phyloP scores from a whole-genome alignment of 2,113 vertebrate genomes.

The Corapipo altera region DNA sequence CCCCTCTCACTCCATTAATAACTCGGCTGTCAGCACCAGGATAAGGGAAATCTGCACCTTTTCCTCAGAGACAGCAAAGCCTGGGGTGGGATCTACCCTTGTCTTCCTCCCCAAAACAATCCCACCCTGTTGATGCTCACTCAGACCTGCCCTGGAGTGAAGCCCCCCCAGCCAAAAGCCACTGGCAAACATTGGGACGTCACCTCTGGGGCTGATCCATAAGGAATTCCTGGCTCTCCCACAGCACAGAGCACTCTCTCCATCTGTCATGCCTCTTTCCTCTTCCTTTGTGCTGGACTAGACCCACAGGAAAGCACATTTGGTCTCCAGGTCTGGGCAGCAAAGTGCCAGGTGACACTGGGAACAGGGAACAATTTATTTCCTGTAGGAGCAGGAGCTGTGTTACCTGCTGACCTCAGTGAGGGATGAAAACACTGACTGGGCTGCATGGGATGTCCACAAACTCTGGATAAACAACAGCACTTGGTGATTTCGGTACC shows the following conservation, averaged over 20 bases:
- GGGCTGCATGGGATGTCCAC: accelerated
- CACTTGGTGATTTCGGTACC: accelerated
- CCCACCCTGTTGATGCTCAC: neutral
- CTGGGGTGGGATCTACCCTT: neutral
- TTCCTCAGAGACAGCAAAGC: neutral
- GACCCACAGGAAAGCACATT: neutral
- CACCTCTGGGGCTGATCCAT: neutral
- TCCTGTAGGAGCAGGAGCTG: neutral
- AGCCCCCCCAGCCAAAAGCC: neutral
- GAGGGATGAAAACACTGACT: neutral
- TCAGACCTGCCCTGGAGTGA: neutral
- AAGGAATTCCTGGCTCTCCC: neutral
- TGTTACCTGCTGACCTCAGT: neutral
- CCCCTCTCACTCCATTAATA: neutral
- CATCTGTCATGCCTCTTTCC: neutral
- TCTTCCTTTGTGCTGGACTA: neutral
- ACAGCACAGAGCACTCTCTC: neutral
- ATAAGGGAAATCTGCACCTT: neutral
- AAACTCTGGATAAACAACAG: neutral
- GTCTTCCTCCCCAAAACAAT: neutral
- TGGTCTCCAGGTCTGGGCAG: neutral
- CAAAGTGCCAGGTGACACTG: neutral
- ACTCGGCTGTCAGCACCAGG: neutral
- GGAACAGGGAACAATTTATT: accelerated
- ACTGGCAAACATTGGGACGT: neutral